phyloP scores from a whole-genome alignment of 2,797 vertebrate genomes.

The Semaprochilodus insignis region DNA sequence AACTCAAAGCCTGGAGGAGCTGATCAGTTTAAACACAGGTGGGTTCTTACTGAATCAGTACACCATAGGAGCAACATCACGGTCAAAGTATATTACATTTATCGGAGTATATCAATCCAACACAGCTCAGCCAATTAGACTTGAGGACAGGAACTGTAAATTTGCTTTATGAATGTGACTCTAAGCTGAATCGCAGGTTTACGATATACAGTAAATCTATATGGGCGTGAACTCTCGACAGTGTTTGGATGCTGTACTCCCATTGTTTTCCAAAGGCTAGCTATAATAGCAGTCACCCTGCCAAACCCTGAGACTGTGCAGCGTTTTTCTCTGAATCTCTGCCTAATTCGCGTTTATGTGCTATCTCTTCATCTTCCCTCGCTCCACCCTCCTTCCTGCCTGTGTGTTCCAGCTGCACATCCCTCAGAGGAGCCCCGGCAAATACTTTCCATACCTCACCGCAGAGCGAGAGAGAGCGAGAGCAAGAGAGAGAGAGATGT shows the following conservation, averaged over 20 bases:
- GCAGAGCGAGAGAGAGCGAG: conserved; percentile 48
- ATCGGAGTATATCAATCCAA: no score
- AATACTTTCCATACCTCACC: conserved; percentile 71
- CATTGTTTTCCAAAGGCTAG: background rate
- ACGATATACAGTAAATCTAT: background rate
- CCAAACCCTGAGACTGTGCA: background rate
- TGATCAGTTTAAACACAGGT: no score
- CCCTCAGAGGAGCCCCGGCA: conserved; percentile 57
- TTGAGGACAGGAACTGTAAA: background rate
- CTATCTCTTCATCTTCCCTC: conserved; percentile 49
- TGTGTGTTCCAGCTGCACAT: conserved; percentile 69
- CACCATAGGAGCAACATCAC: no score
- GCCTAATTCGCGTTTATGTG: conserved; percentile 53
- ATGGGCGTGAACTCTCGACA: conserved; percentile 6
- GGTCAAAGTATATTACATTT: no score
- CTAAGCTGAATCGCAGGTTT: background rate
- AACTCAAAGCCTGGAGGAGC: no score
- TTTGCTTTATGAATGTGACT: background rate
- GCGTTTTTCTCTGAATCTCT: conserved; percentile 36
- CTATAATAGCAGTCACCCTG: background rate
- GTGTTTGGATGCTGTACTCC: background rate
- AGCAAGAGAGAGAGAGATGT: conserved; percentile 49
- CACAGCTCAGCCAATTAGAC: no score
- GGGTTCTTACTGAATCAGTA: no score
- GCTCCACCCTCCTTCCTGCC: conserved; percentile 22